phyloP scores from a whole-genome alignment of 2,113 vertebrate species.

The Crotalus tigris region DNA sequence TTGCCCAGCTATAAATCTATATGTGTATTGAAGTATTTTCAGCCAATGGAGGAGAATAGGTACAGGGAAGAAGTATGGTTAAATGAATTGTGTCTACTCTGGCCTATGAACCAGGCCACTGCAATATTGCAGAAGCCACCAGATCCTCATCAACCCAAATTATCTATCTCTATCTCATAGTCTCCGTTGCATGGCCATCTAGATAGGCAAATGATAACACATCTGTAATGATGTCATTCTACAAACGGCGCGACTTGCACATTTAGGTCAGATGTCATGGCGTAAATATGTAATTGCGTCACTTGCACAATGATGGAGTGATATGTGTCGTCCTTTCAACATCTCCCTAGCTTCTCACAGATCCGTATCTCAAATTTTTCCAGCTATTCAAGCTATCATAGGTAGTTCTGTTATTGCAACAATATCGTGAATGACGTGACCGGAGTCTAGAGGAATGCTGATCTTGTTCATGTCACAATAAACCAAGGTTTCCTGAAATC shows the following conservation, averaged over 20 bases:
- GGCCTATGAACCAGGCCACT: neutral
- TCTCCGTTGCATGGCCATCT: neutral
- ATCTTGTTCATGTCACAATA: neutral
- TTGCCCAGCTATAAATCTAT: no score
- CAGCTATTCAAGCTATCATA: no score
- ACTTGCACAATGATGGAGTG: neutral
- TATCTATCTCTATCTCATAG: no score
- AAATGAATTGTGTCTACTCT: neutral
- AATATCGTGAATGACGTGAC: neutral
- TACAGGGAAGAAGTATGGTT: no score
- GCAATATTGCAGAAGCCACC: neutral
- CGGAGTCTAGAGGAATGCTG: neutral
- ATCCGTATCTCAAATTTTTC: no score
- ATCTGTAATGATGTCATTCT: neutral
- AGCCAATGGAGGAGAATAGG: neutral
- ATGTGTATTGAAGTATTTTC: neutral
- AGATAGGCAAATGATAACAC: neutral
- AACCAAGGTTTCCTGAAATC: neutral
- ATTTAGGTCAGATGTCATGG: neutral
- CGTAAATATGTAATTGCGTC: neutral
- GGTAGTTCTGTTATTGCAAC: no score
- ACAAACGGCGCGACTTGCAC: neutral
- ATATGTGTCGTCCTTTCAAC: no score
- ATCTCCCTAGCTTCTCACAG: no score
- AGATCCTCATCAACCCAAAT: neutral